Evolutionary conservation across 2,888 invertebrate species (phyloP).

Genomic region (Brachypalpus laphriformis): DNA sequence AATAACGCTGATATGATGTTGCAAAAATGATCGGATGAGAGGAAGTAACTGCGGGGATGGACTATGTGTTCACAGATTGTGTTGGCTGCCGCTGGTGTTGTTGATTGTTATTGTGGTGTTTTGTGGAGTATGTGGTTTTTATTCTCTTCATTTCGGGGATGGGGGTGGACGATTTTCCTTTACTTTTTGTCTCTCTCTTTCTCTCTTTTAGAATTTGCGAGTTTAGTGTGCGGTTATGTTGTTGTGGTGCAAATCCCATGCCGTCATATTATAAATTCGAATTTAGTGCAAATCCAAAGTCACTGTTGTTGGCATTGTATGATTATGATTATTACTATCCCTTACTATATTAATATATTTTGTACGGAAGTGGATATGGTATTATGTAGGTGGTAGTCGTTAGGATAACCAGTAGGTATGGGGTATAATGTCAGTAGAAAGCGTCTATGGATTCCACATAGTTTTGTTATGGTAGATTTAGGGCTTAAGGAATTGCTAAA

Average conservation of each 20-base stretch:
- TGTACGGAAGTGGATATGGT: neutral
- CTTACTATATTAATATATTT: conserved; percentile 26
- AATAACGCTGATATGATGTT: conserved; percentile 73
- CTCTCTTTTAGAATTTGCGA: conserved; percentile 22
- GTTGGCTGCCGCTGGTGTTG: conserved; percentile 42
- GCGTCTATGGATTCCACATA: neutral
- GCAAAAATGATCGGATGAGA: conserved; percentile 69
- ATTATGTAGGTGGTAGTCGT: too few species aligned
- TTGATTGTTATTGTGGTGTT: conserved; percentile 67
- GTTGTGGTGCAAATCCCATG: conserved; percentile 22
- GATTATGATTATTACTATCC: conserved; percentile 47
- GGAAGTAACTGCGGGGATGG: neutral
- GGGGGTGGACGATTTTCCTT: conserved; percentile 29
- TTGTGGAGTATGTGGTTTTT: conserved; percentile 61
- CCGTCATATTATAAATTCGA: conserved; percentile 73
- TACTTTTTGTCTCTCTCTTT: conserved; percentile 14
- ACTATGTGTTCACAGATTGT: neutral
- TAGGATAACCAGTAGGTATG: too few species aligned
- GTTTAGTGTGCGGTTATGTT: conserved; percentile 41
- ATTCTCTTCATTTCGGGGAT: neutral
- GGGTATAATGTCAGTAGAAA: neutral
- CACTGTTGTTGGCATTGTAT: conserved; percentile 55
- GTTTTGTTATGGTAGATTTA: too few species aligned
- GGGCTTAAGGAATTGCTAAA: neutral
- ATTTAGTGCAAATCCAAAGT: conserved; percentile 70